Conservation (phyloP, 2,888 invertebrate genomes). For the Bruchidius siliquastri region DNA sequence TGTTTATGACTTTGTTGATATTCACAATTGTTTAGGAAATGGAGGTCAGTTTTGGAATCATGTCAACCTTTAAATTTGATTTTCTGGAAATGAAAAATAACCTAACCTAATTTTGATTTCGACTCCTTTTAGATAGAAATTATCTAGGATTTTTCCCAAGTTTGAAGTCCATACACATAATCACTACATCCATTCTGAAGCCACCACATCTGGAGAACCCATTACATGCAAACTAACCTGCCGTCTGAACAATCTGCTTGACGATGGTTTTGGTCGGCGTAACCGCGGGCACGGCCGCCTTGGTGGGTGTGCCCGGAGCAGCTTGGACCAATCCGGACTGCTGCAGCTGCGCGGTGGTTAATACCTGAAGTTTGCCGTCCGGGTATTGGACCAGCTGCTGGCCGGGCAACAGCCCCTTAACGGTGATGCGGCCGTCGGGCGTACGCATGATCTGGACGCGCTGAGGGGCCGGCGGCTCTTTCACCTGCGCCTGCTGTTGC, state of each 20-base stretch:
- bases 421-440: slow-evolving; percentile 87
- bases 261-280: slow-evolving; percentile 21
- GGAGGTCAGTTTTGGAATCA: too few species aligned
- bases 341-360: slow-evolving; percentile 59
- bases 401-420: slow-evolving; percentile 85
- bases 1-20: too few species aligned
- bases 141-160: too few species aligned
- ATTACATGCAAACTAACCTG: slow-evolving; percentile 24
- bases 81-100: too few species aligned
- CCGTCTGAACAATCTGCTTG: slow-evolving; percentile 30
- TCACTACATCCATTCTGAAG: neutral
- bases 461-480: slow-evolving; percentile 52
- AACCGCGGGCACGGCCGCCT: slow-evolving; percentile 22
- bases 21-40: too few species aligned
- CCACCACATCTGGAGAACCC: neutral
- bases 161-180: too few species aligned
- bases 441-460: slow-evolving; percentile 88
- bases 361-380: slow-evolving; percentile 86
- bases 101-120: too few species aligned
- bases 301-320: slow-evolving; percentile 39
- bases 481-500: slow-evolving; percentile 15
- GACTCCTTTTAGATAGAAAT: too few species aligned
- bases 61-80: too few species aligned
- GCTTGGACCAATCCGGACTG: slow-evolving; percentile 47
- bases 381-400: slow-evolving; percentile 91